Conservation (phyloP, 2,888 invertebrate species). For the Nezara viridula region DNA sequence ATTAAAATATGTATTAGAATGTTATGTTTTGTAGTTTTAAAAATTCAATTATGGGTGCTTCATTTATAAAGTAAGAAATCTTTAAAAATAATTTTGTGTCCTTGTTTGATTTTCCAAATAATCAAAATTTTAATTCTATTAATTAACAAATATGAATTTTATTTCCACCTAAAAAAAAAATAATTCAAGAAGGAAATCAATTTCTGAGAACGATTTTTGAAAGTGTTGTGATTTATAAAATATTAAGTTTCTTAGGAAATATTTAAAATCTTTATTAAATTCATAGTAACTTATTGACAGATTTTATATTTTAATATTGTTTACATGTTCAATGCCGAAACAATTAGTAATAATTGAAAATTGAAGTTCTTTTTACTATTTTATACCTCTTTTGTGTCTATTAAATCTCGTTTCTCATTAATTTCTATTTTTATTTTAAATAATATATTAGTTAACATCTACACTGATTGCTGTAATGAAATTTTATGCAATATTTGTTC, state of each 20-base stretch:
- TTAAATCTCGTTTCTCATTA: too few relatives aligned
- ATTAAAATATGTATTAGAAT: background rate
- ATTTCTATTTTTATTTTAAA: too few relatives aligned
- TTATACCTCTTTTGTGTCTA: background rate
- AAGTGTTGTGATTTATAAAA: too few relatives aligned
- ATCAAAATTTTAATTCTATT: background rate
- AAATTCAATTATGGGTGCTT: background rate
- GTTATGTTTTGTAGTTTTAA: background rate
- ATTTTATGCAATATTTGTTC: too few relatives aligned
- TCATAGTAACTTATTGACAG: background rate
- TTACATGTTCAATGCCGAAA: too few relatives aligned
- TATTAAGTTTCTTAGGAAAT: background rate
- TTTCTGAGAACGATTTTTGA: background rate
- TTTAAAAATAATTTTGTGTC: background rate
- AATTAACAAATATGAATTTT: too few relatives aligned
- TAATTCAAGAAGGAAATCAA: background rate
- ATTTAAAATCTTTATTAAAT: background rate
- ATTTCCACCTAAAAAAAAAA: background rate
- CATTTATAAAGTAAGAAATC: background rate
- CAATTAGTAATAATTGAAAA: background rate
- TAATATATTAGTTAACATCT: too few relatives aligned
- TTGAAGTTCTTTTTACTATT: background rate
- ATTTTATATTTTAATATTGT: background rate
- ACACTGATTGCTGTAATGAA: too few relatives aligned
- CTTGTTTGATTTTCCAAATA: background rate